These are phyloP conservation scores for Adelosebastes latens DNA, from an alignment of 2,797 vertebrate species.

Conservation along the genomic window DNA sequence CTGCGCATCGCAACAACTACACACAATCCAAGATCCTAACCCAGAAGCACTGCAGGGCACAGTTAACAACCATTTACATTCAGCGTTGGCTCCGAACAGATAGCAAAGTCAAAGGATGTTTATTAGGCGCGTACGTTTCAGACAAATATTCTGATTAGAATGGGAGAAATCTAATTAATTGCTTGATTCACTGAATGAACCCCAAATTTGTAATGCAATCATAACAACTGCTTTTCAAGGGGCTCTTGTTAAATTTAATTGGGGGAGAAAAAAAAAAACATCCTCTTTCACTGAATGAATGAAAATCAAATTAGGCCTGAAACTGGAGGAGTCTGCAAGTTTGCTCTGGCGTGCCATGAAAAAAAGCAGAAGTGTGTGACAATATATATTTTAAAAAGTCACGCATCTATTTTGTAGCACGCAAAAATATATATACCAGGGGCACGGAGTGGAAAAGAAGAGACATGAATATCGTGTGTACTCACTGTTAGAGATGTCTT, in stretches of 20 bases:
- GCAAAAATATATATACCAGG: conserved; percentile 9
- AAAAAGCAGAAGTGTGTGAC: conserved; percentile 54
- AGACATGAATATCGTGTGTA: conserved; percentile 39
- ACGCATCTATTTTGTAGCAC: conserved; percentile 34
- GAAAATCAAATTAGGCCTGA: conserved; percentile 81
- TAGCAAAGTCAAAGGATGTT: conserved; percentile 71
- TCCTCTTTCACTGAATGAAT: conserved; percentile 77
- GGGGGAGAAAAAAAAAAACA: conserved; percentile 69
- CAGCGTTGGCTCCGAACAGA: conserved; percentile 48
- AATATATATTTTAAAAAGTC: conserved; percentile 54
- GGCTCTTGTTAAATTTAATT: conserved; percentile 85
- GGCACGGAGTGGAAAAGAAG: neutral
- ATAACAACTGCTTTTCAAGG: conserved; percentile 84
- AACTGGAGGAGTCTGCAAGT: conserved; percentile 74
- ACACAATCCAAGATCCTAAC: conserved; percentile 40
- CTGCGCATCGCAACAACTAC: conserved; percentile 43
- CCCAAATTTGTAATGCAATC: conserved; percentile 84
- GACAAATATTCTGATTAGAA: conserved; percentile 82
- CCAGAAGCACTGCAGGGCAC: conserved; percentile 55
- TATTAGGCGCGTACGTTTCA: conserved; percentile 71
- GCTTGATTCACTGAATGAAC: conserved; percentile 82
- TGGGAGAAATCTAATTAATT: conserved; percentile 82
- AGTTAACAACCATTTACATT: conserved; percentile 73
- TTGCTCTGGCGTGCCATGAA: conserved; percentile 47
- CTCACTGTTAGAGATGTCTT: conserved; percentile 85